Evolutionary conservation across 1,140 invertebrate species (phyloP).

Genomic region (Cylas formicarius): DNA sequence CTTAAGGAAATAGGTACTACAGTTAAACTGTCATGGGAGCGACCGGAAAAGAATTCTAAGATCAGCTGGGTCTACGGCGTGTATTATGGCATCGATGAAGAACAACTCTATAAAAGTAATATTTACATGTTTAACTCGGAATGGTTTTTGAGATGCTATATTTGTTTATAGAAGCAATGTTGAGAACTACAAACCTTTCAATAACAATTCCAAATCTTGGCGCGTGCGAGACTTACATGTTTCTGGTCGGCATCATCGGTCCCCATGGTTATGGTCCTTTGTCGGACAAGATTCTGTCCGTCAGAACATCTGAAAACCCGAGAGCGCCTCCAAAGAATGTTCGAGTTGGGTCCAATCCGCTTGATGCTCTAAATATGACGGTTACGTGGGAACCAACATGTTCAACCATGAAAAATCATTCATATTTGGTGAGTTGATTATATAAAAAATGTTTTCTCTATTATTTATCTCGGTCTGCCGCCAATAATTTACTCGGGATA

Average conservation of each 20-base stretch:
- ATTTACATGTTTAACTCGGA: not conserved
- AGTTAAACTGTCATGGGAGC: slow-evolving; percentile 59
- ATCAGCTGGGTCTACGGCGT: slow-evolving; percentile 57
- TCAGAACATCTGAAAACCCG: slow-evolving; percentile 56
- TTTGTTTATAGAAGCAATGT: slow-evolving; percentile 45
- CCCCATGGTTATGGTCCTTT: slow-evolving; percentile 59
- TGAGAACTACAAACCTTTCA: slow-evolving; percentile 51
- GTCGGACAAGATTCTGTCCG: slow-evolving; percentile 40
- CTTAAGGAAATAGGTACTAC: slow-evolving; percentile 52
- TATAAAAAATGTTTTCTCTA: not conserved
- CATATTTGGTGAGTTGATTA: slow-evolving; percentile 28
- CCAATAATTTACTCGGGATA: slow-evolving; percentile 1
- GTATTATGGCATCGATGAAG: slow-evolving; percentile 50
- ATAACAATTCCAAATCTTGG: slow-evolving; percentile 54
- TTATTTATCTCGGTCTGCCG: not conserved
- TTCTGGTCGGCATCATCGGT: slow-evolving; percentile 61
- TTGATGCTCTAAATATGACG: slow-evolving; percentile 35
- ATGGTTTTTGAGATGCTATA: slow-evolving; percentile 1
- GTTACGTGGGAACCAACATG: slow-evolving; percentile 46
- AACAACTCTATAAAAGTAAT: slow-evolving; percentile 46
- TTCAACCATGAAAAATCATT: slow-evolving; percentile 28
- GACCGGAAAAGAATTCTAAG: slow-evolving; percentile 48
- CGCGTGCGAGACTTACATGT: slow-evolving; percentile 65
- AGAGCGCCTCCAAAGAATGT: slow-evolving; percentile 54
- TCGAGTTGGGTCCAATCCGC: slow-evolving; percentile 29